Conservation (phyloP, 2,113 vertebrate species). For the Silurus meridionalis region DNA sequence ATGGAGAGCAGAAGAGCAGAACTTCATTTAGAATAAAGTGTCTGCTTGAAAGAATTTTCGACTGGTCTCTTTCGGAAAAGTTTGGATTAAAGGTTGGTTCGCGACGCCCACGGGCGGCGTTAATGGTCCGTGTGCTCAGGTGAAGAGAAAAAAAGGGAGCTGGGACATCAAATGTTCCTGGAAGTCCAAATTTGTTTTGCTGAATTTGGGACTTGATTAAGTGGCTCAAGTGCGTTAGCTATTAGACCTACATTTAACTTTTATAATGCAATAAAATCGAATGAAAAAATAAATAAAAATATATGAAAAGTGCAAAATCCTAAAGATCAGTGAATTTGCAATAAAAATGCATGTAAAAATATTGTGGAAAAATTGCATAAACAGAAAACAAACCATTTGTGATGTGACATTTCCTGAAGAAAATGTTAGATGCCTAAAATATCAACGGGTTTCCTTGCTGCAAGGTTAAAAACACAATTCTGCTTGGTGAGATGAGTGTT, state of each 20-base stretch:
- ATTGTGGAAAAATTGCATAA: no score
- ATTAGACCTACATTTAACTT: background rate
- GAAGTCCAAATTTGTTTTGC: background rate
- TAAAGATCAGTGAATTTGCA: no score
- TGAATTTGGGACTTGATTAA: background rate
- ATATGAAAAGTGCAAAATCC: background rate
- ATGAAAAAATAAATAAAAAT: background rate
- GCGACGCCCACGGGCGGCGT: background rate
- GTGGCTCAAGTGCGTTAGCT: background rate
- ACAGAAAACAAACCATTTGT: no score
- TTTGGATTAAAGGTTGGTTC: constrained; percentile 16
- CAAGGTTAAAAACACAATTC: no score
- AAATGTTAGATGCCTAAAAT: no score
- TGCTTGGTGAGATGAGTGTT: no score
- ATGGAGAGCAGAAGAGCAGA: constrained; percentile 18
- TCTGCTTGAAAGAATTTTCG: constrained; percentile 5
- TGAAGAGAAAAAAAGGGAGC: background rate
- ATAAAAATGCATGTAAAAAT: no score
- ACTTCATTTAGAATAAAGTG: background rate
- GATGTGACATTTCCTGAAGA: no score
- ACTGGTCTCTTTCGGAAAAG: background rate
- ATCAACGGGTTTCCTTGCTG: no score
- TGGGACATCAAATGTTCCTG: background rate
- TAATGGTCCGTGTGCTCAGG: background rate
- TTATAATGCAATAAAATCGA: background rate